Conservation (phyloP, 1,140 invertebrate species). For the Drosophila eugracilis region DNA sequence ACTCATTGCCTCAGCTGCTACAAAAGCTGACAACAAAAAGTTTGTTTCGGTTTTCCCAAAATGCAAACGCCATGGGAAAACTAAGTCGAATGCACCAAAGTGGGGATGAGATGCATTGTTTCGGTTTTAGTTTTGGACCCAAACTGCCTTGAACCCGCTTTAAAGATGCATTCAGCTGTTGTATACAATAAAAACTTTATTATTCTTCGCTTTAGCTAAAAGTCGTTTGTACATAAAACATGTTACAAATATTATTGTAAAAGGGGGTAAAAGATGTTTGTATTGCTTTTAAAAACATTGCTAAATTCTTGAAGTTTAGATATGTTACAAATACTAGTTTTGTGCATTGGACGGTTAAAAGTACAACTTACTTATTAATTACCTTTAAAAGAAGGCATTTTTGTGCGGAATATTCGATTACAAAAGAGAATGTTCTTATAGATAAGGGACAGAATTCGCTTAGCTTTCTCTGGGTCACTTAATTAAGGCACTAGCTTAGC, state of each 20-base stretch:
- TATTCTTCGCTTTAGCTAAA: slow-evolving; percentile 70
- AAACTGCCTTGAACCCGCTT: slow-evolving; percentile 45
- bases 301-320: slow-evolving; percentile 32
- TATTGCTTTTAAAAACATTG: slow-evolving; percentile 25
- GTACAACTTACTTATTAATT: not conserved
- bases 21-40: slow-evolving; percentile 24
- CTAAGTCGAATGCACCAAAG: slow-evolving; percentile 30
- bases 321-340: slow-evolving; percentile 38
- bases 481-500: slow-evolving; percentile 70
- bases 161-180: slow-evolving; percentile 41
- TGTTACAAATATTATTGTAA: slow-evolving; percentile 59
- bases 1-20: slow-evolving; percentile 31
- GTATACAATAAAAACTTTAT: slow-evolving; percentile 79
- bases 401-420: slow-evolving; percentile 31
- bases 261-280: slow-evolving; percentile 33
- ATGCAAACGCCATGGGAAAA: slow-evolving; percentile 46
- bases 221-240: slow-evolving; percentile 73
- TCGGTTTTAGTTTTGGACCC: not conserved
- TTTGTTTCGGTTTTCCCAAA: slow-evolving; percentile 41
- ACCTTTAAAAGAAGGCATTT: slow-evolving; percentile 27
- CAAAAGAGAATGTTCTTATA: slow-evolving; percentile 40
- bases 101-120: slow-evolving; percentile 36
- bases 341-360: not conserved
- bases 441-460: slow-evolving; percentile 20
- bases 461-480: slow-evolving; percentile 40